A percentile compares a stretch with the other conserved stretches of the same genome.
phyloP scores from a whole-genome alignment of 2,888 invertebrate species.

The Ecdyonurus torrentis region DNA sequence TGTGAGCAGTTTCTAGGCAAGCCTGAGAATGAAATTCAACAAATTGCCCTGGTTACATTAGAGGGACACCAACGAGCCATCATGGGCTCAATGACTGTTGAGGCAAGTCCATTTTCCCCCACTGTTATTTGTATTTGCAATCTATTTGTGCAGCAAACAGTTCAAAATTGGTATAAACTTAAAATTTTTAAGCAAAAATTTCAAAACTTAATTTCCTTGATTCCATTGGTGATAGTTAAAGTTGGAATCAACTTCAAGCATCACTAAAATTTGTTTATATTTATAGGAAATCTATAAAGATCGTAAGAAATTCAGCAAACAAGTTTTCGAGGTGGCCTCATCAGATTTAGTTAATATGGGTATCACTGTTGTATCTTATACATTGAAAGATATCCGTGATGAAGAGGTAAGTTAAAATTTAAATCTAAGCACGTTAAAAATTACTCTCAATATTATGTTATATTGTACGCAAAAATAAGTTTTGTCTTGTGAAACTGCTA shows the following conservation, averaged over 20 bases:
- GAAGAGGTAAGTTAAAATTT: slow-evolving; percentile 75
- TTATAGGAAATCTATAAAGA: slow-evolving; percentile 79
- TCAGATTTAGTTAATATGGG: slow-evolving; percentile 94
- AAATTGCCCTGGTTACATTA: slow-evolving; percentile 77
- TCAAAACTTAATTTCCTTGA: no score
- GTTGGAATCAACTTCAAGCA: no score
- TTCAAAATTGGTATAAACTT: no score
- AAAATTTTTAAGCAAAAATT: no score
- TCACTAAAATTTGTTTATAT: slow-evolving; percentile 3
- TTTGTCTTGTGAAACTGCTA: no score
- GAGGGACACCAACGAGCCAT: slow-evolving; percentile 91
- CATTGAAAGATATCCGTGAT: slow-evolving; percentile 83
- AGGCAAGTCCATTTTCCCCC: slow-evolving; percentile 32
- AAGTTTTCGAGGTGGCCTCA: slow-evolving; percentile 86
- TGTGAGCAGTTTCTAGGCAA: slow-evolving; percentile 91
- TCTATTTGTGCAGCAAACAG: no score
- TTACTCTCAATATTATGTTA: no score
- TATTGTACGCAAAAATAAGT: no score
- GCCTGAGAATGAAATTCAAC: slow-evolving; percentile 70
- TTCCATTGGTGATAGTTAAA: no score
- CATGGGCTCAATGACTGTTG: slow-evolving; percentile 94
- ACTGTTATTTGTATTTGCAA: no score
- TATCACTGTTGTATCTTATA: slow-evolving; percentile 88
- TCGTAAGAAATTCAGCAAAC: slow-evolving; percentile 85
- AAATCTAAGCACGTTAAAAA: no score